Evolutionary conservation across 2,797 vertebrate genomes (phyloP), one percentile per base, ranked within the genome.

Genomic region (Catostomus latipinnis): DNA sequence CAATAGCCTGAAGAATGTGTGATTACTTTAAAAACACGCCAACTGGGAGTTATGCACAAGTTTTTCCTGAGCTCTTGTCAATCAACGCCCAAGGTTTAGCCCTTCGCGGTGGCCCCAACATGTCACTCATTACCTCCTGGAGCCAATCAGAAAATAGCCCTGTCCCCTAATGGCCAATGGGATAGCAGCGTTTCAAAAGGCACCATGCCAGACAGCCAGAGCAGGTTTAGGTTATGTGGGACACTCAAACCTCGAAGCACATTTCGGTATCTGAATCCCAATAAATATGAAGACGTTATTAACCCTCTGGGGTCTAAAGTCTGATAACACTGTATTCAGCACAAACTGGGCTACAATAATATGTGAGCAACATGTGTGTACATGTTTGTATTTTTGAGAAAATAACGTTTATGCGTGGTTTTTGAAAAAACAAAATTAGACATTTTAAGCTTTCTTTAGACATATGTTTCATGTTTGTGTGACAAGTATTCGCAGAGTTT

Each of bases 1-100:
- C 65, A 6, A 75, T 65, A 56, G 82, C 82, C 86, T 83, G 73
- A 81, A 81, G 74, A 79, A 90, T 88, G 86, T 61, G 85, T 88
- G 87, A 90, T 90, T 90, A 89, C 91, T 86, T 86, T 86, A 87
- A 84, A 85, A 74, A 76, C 83, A 82, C 88, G 88, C 89, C 91
- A 88, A 90, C 89, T 13, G 86, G 86, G 88, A 89, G 84, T 84
- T 85, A 76, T 85, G 74, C 65, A 45, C 45, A 58, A 22, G 54
- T 72, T 70, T 71, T 76, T 83, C 80, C 73, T 5, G 6, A 79
- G 82, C 62, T 81, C 45, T 84, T 85, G 86, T 87, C 82, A 82
- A 82, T 90, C 85, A 85, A 54, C 54, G 34, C 13, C 73, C 83
- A 74, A 85, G 76, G 71, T 63, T 56, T 67, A 80, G 71, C 88